Conservation (phyloP, 2,888 invertebrate species). For the Erebia ligea region DNA sequence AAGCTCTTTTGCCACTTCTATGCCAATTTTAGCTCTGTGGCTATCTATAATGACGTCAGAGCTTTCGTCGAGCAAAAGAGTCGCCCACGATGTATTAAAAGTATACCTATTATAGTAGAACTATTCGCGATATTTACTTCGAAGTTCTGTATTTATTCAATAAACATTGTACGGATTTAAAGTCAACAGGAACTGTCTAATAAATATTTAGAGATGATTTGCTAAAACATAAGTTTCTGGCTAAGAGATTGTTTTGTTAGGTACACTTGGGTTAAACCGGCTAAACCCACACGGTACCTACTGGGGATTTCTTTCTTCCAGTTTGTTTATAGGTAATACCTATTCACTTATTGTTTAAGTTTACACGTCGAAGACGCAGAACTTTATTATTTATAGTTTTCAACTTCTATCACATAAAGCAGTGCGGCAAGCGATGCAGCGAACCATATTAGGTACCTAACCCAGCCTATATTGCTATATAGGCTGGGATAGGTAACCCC, state of each 20-base stretch:
- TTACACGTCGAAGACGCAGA: background rate
- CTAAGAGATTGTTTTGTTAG: slow-evolving; percentile 15
- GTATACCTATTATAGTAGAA: background rate
- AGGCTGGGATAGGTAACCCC: too few species aligned
- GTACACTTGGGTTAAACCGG: background rate
- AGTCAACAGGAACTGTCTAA: slow-evolving; percentile 35
- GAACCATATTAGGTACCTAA: too few species aligned
- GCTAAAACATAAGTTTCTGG: slow-evolving; percentile 11
- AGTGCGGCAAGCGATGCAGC: too few species aligned
- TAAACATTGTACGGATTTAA: slow-evolving; percentile 26
- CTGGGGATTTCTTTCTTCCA: background rate
- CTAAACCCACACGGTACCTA: background rate
- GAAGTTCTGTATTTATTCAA: slow-evolving; percentile 2
- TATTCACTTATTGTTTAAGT: slow-evolving; percentile 5
- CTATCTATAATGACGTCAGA: background rate
- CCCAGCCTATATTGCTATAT: too few species aligned
- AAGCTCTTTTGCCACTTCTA: too few species aligned
- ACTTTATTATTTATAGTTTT: slow-evolving; percentile 12
- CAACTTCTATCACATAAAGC: too few species aligned
- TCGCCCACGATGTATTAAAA: background rate
- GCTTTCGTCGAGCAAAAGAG: too few species aligned
- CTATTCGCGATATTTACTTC: slow-evolving; percentile 18
- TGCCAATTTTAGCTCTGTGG: too few species aligned
- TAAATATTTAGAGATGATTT: slow-evolving; percentile 40
- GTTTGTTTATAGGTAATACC: background rate